Conservation (phyloP, 2,113 vertebrate species). For the Sisor rabdophorus region DNA sequence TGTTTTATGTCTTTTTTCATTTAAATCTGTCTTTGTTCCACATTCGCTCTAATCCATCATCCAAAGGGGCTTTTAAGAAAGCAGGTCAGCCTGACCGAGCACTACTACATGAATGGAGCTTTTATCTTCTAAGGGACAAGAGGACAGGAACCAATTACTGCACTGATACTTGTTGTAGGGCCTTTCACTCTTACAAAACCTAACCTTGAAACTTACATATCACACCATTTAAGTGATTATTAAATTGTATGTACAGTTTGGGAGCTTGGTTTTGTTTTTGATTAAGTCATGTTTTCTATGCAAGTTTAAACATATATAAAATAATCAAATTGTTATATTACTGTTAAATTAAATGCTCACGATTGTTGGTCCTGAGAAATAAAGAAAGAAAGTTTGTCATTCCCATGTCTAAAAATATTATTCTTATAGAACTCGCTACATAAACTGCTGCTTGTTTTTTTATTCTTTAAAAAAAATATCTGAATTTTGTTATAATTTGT, state of each 20-base stretch:
- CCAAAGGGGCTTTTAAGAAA: constrained; percentile 57
- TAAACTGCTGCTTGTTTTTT: not conserved
- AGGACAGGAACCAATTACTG: constrained; percentile 35
- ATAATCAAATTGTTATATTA: too few relatives aligned
- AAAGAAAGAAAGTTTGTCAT: not conserved
- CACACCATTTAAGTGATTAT: not conserved
- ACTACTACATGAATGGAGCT: constrained; percentile 49
- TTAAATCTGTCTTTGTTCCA: constrained; percentile 54
- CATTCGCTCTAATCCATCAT: constrained; percentile 53
- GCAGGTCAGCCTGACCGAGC: constrained; percentile 69
- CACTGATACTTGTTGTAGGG: not conserved
- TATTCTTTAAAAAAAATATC: too few relatives aligned
- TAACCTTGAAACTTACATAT: not conserved
- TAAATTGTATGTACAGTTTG: not conserved
- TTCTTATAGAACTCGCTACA: not conserved
- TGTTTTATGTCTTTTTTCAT: constrained; percentile 39
- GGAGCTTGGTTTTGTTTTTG: not conserved
- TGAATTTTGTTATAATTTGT: not conserved
- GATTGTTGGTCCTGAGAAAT: not conserved
- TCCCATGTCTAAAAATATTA: not conserved
- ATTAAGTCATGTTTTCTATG: not conserved
- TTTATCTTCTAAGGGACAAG: constrained; percentile 41
- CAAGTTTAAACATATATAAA: not conserved
- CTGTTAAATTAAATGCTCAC: not conserved
- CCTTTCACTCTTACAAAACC: not conserved